These are phyloP conservation scores for Tetramorium alpestre DNA, from an alignment of 1,140 invertebrate genomes.

Conservation along the genomic window DNA sequence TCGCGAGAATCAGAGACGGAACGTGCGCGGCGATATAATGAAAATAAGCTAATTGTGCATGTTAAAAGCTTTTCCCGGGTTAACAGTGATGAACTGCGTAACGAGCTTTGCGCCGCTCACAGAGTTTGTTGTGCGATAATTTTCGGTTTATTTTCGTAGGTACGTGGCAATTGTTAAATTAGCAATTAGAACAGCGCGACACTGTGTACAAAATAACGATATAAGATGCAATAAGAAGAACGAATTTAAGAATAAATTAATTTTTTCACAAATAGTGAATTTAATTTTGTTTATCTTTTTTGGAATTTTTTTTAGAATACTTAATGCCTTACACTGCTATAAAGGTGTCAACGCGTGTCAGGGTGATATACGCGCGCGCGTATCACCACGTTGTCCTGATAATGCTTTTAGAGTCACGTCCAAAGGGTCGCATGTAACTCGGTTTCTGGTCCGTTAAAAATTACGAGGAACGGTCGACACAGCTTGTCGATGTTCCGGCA, in stretches of 20 bases:
- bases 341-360: background rate
- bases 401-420: conserved; percentile 29
- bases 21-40: conserved; percentile 16
- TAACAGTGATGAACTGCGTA: conserved; percentile 10
- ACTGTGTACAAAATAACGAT: background rate
- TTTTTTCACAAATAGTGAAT: background rate
- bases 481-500: conserved; percentile 16
- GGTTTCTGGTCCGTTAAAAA: conserved; percentile 35
- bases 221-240: background rate
- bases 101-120: background rate
- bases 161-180: background rate
- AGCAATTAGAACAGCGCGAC: background rate
- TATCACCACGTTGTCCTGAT: background rate
- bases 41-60: conserved; percentile 54
- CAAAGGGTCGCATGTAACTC: background rate
- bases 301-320: background rate
- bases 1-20: conserved; percentile 24
- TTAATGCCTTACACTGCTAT: background rate
- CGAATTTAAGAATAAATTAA: background rate
- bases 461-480: conserved; percentile 27
- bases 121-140: background rate
- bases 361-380: background rate
- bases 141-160: background rate
- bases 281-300: background rate
- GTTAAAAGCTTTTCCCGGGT: conserved; percentile 20